Conservation (phyloP, 1,140 invertebrate genomes). For the Eriocheir sinensis region DNA sequence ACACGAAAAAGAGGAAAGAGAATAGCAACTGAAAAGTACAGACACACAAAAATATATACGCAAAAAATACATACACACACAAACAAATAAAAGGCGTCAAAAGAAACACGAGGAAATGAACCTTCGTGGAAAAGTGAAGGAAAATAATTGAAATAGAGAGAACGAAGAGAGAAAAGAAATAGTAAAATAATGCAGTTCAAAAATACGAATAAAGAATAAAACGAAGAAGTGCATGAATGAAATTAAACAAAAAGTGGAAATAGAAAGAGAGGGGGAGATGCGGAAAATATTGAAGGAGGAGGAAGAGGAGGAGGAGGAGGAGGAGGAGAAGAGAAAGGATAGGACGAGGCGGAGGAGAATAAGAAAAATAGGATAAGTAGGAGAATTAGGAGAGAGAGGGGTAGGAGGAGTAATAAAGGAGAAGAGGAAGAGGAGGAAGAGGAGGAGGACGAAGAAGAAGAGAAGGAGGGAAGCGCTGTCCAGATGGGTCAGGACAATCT, state of each 20-base stretch:
- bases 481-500: constrained; percentile 10
- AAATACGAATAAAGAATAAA: neutral
- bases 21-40: too few relatives aligned
- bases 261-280: neutral
- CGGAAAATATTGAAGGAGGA: neutral
- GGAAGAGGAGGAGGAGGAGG: neutral
- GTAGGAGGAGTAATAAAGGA: neutral
- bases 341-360: too few relatives aligned
- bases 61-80: too few relatives aligned
- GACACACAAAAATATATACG: too few relatives aligned
- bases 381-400: too few relatives aligned
- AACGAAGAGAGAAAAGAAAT: neutral
- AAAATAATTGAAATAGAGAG: neutral
- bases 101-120: too few relatives aligned
- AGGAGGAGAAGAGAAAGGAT: neutral
- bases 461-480: neutral
- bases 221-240: neutral
- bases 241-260: too few relatives aligned
- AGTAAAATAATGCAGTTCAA: neutral
- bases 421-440: neutral
- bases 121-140: too few relatives aligned
- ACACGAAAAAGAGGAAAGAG: too few relatives aligned
- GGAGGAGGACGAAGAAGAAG: neutral
- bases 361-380: too few relatives aligned
- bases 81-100: too few relatives aligned